These are phyloP conservation scores for Argopecten irradians DNA, from an alignment of 1,140 invertebrate species.

Conservation along the genomic window DNA sequence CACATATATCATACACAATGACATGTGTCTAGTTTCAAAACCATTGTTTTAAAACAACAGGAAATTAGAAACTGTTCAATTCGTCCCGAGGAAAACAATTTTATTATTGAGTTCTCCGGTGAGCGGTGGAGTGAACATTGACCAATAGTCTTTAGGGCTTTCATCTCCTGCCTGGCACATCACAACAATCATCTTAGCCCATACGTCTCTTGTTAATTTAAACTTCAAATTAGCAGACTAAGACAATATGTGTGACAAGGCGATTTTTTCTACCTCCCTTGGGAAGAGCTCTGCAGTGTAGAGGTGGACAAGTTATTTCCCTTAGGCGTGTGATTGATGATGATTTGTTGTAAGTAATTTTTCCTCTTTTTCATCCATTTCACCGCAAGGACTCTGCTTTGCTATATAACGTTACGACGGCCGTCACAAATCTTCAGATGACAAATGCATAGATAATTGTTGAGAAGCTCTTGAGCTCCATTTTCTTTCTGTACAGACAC, in stretches of 20 bases:
- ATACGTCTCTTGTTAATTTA: neutral
- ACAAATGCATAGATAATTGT: neutral
- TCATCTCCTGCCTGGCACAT: neutral
- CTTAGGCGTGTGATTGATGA: neutral
- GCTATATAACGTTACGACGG: neutral
- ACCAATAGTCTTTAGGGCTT: neutral
- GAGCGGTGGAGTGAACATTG: neutral
- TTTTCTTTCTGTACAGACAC: neutral
- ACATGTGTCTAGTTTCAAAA: neutral
- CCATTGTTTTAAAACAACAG: neutral
- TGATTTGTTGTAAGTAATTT: slow-evolving; percentile 10
- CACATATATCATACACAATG: neutral
- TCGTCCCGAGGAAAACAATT: neutral
- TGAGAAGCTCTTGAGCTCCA: slow-evolving; percentile 6
- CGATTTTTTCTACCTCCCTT: neutral
- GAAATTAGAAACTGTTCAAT: slow-evolving; percentile 11
- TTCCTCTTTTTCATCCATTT: neutral
- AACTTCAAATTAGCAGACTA: slow-evolving; percentile 22
- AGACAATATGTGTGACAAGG: neutral
- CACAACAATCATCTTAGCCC: neutral
- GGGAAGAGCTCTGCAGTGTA: neutral
- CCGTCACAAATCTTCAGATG: neutral
- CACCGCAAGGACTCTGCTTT: slow-evolving; percentile 7
- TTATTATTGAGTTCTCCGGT: neutral
- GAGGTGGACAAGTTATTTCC: slow-evolving; percentile 20